Evolutionary conservation across 2,888 invertebrate genomes (phyloP).

Genomic region (Drosophila borborema): DNA sequence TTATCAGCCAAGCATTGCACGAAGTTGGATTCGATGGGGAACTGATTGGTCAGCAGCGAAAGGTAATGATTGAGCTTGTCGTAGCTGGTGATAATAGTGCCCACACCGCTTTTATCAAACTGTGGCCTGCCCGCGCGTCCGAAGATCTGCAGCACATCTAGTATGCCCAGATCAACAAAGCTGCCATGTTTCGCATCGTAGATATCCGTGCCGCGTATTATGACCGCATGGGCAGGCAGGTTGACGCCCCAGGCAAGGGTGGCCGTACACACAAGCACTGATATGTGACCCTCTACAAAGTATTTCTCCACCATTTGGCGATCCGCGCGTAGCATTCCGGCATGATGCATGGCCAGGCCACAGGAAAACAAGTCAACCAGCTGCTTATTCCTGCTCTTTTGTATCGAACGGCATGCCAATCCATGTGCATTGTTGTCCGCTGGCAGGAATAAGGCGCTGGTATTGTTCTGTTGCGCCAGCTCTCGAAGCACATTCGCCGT

Average conservation of each 20-base stretch:
- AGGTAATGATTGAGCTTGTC: conserved; percentile 97
- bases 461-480: conserved; percentile 91
- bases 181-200: conserved; percentile 98
- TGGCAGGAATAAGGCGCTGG: conserved; percentile 89
- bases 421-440: conserved; percentile 88
- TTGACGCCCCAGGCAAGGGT: conserved; percentile 99
- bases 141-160: conserved; percentile 99
- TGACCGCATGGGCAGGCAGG: conserved; percentile 98
- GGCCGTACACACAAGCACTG: conserved; percentile 97
- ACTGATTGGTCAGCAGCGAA: conserved; percentile 96
- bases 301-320: conserved; percentile 95
- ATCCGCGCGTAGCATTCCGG: conserved; percentile 96
- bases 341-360: conserved; percentile 98
- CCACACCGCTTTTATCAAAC: conserved; percentile 97
- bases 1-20: conserved; percentile 96
- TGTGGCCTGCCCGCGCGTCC: conserved; percentile 99
- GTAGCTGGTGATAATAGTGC: conserved; percentile 97
- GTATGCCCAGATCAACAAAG: conserved; percentile 97
- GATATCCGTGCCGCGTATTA: conserved; percentile 92
- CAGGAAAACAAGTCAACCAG: conserved; percentile 93
- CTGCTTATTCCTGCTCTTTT: conserved; percentile 91
- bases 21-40: conserved; percentile 99
- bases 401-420: conserved; percentile 89
- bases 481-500: conserved; percentile 95
- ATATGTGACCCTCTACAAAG: conserved; percentile 94